These are phyloP conservation scores for Drosophila athabasca DNA, from an alignment of 1,140 invertebrate species.

Conservation along the genomic window DNA sequence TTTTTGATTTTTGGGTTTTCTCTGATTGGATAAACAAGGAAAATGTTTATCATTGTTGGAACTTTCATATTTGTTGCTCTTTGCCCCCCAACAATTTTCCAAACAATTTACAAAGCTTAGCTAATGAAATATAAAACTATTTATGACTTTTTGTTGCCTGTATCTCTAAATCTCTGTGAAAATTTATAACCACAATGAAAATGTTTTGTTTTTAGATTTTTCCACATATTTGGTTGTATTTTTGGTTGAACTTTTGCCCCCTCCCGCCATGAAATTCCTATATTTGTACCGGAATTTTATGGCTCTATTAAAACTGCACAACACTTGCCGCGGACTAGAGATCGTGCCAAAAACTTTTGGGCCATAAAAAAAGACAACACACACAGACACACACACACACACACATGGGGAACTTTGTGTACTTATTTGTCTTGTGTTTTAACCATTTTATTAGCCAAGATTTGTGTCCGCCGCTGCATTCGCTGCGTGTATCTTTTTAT, in stretches of 20 bases:
- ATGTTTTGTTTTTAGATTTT: slow-evolving; percentile 55
- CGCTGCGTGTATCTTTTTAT: slow-evolving; percentile 43
- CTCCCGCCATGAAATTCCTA: slow-evolving; percentile 25
- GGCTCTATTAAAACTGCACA: slow-evolving; percentile 63
- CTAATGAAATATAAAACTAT: slow-evolving; percentile 70
- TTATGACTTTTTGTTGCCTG: slow-evolving; percentile 42
- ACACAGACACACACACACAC: slow-evolving; percentile 4
- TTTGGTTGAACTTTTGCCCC: slow-evolving; percentile 29
- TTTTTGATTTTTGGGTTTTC: slow-evolving; percentile 10
- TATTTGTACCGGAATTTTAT: slow-evolving; percentile 65
- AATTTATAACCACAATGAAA: slow-evolving; percentile 56
- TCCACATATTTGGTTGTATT: slow-evolving; percentile 28
- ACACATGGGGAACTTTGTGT: neutral
- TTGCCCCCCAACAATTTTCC: slow-evolving; percentile 15
- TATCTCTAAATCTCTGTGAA: neutral
- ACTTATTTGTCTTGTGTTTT: slow-evolving; percentile 12
- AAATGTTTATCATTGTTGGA: slow-evolving; percentile 49
- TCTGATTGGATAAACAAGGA: slow-evolving; percentile 43
- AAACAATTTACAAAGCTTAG: slow-evolving; percentile 24
- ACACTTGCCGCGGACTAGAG: slow-evolving; percentile 54
- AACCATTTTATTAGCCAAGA: slow-evolving; percentile 59
- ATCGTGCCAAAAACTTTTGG: slow-evolving; percentile 47
- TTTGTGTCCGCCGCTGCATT: slow-evolving; percentile 53
- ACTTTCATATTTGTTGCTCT: slow-evolving; percentile 25
- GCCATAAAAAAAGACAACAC: slow-evolving; percentile 42